These are phyloP conservation scores for Brachynemurus nebulosus DNA, from an alignment of 2,888 invertebrate species.

Conservation along the genomic window DNA sequence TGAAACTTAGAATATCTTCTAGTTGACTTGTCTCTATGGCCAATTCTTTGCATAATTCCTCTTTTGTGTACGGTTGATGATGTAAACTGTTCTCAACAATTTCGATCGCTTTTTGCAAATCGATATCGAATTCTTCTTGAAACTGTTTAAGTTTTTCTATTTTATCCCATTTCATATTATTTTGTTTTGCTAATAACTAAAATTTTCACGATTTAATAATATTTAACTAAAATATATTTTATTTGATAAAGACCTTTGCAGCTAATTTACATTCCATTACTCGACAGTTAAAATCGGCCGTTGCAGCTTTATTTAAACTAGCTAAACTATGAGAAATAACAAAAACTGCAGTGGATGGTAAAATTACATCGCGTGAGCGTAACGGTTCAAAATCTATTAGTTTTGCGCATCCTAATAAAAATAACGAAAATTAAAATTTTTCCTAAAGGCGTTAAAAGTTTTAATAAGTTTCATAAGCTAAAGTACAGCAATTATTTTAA, in stretches of 20 bases:
- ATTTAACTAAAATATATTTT: neutral
- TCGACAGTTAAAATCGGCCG: conserved; percentile 78
- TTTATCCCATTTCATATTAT: conserved; percentile 45
- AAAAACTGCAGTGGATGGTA: conserved; percentile 76
- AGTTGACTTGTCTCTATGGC: conserved; percentile 46
- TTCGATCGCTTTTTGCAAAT: conserved; percentile 53
- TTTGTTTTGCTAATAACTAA: conserved; percentile 51
- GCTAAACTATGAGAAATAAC: conserved; percentile 86
- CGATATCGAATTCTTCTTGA: conserved; percentile 49
- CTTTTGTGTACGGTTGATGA: conserved; percentile 50
- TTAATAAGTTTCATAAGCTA: too few relatives aligned
- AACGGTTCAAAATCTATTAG: conserved; percentile 90
- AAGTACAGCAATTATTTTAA: too few relatives aligned
- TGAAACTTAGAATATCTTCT: conserved; percentile 47
- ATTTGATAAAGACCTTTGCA: conserved; percentile 46
- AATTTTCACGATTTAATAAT: conserved; percentile 11
- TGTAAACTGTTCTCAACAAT: conserved; percentile 49
- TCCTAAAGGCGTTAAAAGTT: neutral
- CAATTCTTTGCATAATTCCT: conserved; percentile 50
- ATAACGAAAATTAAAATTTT: conserved; percentile 6
- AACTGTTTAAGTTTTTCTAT: conserved; percentile 57
- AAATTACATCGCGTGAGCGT: conserved; percentile 53
- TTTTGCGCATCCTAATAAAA: conserved; percentile 61
- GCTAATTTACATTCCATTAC: conserved; percentile 91
- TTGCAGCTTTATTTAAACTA: conserved; percentile 88